These are phyloP conservation scores for Timandra comae DNA, from an alignment of 2,888 invertebrate genomes.

Conservation along the genomic window DNA sequence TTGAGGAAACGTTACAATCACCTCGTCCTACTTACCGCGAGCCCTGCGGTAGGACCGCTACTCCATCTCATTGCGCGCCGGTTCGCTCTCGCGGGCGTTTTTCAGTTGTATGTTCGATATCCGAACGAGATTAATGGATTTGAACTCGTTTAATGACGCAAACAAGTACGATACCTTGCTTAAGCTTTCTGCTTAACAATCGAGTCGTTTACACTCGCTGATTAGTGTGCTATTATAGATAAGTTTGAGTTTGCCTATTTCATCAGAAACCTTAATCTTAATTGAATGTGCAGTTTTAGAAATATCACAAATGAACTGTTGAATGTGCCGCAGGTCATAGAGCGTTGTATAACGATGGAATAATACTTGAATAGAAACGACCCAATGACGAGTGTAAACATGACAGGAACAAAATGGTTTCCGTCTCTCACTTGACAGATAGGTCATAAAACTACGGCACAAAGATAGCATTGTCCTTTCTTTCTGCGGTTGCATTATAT, in stretches of 20 bases:
- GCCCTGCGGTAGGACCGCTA: constrained; percentile 55
- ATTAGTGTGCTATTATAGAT: too few species aligned
- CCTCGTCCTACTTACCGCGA: constrained; percentile 43
- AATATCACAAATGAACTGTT: too few species aligned
- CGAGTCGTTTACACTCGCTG: constrained; percentile 13
- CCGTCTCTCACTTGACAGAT: constrained; percentile 51
- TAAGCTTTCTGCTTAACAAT: constrained; percentile 30
- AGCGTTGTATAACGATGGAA: constrained; percentile 11
- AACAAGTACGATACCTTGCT: constrained; percentile 26
- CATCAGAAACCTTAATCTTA: too few species aligned
- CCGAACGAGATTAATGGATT: constrained; percentile 33
- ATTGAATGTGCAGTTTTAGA: too few species aligned
- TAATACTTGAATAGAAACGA: constrained; percentile 21
- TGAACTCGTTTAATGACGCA: constrained; percentile 39
- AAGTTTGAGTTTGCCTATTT: too few species aligned
- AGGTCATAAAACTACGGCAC: constrained; percentile 41
- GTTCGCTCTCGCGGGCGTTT: constrained; percentile 34
- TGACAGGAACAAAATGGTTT: constrained; percentile 59
- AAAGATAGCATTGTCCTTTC: constrained; percentile 35
- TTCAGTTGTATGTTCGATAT: constrained; percentile 38
- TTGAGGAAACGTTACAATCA: constrained; percentile 52
- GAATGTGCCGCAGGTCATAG: too few species aligned
- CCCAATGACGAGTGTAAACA: constrained; percentile 58
- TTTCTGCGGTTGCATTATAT: constrained; percentile 12
- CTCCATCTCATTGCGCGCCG: constrained; percentile 37